Evolutionary conservation across 2,888 invertebrate species (phyloP), one percentile per base, ranked within the genome.

Genomic region (Acleris sparsana): DNA sequence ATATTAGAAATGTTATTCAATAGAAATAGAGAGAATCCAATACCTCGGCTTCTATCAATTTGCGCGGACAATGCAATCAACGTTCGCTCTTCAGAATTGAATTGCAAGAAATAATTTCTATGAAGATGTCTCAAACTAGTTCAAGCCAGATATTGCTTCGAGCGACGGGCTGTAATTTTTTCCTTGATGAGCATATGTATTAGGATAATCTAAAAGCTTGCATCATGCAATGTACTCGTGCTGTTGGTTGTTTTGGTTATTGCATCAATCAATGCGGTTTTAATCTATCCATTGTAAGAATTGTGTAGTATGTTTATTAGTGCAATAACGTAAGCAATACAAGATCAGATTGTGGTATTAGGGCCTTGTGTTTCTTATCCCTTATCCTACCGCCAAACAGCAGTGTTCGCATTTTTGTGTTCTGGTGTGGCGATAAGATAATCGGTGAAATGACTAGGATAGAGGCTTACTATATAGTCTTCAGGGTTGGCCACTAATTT

Each of bases 31-130:
- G 59, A 56, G 55, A 69, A 62, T 59, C 46, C 53, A 49, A 68
- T 72, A 73, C 66, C 72, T 67, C 57, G 61, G 44, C 33, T 69
- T 71, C 69, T 61, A 68, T 66, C 63, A 67, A 53, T 56, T 64
- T 61, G 63, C 48, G 43, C 20, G 43, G 65, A 69, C 72, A 75
- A 76, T 71, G 74, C 74, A 76, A 79, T 79, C 76, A 76, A 69
- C 72, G 69, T 70, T 58, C 69, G 59, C 60, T 58, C 65, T 69
- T 61, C 70, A 72, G 73, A 72, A 80, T 76, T 77, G 73, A 68
- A 77, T 81, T 80, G 72, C 69, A 70, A 72, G 72, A 69, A 71
- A 74, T 75, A 72, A 75, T 71, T 67, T 69, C 68, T 68, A 71
- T 63, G 71, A 48, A 69, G 64, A 69, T 70, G 64, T 62, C 61